Conservation (phyloP, 2,888 invertebrate species). For the Leucoma salicis region DNA sequence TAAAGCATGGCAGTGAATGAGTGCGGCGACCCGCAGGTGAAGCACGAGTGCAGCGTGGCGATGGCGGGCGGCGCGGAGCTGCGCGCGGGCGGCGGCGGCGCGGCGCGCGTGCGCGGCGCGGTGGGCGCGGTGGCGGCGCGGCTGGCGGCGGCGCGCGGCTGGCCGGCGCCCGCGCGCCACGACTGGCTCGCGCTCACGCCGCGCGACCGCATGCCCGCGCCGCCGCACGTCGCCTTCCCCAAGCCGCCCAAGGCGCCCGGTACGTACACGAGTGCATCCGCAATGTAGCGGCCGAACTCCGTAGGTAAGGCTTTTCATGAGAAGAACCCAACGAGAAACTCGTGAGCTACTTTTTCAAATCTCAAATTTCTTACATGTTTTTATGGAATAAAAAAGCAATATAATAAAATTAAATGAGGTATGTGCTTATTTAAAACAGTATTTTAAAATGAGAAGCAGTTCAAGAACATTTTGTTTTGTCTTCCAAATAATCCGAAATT, state of each 20-base stretch:
- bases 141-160: slow-evolving; percentile 61
- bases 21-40: slow-evolving; percentile 75
- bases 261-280: slow-evolving; percentile 52
- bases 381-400: too few relatives aligned
- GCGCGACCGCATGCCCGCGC: slow-evolving; percentile 89
- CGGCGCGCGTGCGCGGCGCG: slow-evolving; percentile 55
- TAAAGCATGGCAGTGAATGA: too few relatives aligned
- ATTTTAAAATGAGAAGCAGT: too few relatives aligned
- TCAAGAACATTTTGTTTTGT: too few relatives aligned
- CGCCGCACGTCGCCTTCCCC: slow-evolving; percentile 92
- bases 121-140: slow-evolving; percentile 70
- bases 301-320: too few relatives aligned
- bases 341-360: too few relatives aligned
- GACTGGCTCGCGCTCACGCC: slow-evolving; percentile 90
- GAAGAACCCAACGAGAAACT: too few relatives aligned
- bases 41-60: slow-evolving; percentile 89
- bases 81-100: slow-evolving; percentile 57
- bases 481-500: too few relatives aligned
- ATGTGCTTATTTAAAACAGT: too few relatives aligned
- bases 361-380: too few relatives aligned
- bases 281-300: too few relatives aligned
- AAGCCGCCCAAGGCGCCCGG: slow-evolving; percentile 95
- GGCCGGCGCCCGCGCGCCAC: slow-evolving; percentile 74
- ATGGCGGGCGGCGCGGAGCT: slow-evolving; percentile 64
- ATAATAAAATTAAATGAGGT: too few relatives aligned